Evolutionary conservation across 2,888 invertebrate genomes (phyloP).

Genomic region (Ormyrus labotus): DNA sequence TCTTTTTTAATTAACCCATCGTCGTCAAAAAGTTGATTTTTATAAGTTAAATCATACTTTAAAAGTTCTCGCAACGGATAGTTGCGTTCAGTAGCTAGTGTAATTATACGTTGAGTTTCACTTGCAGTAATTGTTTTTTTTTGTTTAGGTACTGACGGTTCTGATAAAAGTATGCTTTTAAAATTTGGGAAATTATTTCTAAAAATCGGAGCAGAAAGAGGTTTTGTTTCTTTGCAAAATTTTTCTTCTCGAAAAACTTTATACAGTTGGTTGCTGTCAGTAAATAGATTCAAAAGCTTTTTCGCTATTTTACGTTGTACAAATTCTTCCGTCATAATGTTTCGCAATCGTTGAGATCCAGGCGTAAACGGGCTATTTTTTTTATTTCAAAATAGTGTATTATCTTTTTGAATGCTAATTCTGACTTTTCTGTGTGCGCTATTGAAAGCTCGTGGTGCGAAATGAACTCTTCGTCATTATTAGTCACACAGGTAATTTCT

Average conservation of each 20-base stretch:
- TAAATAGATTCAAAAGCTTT: neutral
- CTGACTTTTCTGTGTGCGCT: neutral
- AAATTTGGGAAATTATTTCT: conserved; percentile 11
- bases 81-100: conserved; percentile 14
- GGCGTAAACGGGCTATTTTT: neutral
- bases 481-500: conserved; percentile 1
- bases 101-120: conserved; percentile 8
- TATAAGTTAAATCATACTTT: conserved; percentile 17
- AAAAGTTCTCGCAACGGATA: conserved; percentile 18
- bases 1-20: conserved; percentile 29
- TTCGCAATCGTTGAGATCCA: neutral
- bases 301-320: neutral
- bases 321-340: conserved; percentile 12
- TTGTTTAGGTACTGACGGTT: neutral
- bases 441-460: conserved; percentile 9
- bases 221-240: neutral
- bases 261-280: neutral
- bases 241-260: conserved; percentile 1
- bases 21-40: conserved; percentile 26
- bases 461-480: neutral
- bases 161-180: neutral
- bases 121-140: neutral
- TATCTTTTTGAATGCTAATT: conserved; percentile 3
- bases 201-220: neutral
- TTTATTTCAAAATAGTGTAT: neutral